Percentiles rank a stretch among this genome's conserved stretches.
phyloP scores from a whole-genome alignment of 2,797 vertebrate genomes.

The Falco concolor region DNA sequence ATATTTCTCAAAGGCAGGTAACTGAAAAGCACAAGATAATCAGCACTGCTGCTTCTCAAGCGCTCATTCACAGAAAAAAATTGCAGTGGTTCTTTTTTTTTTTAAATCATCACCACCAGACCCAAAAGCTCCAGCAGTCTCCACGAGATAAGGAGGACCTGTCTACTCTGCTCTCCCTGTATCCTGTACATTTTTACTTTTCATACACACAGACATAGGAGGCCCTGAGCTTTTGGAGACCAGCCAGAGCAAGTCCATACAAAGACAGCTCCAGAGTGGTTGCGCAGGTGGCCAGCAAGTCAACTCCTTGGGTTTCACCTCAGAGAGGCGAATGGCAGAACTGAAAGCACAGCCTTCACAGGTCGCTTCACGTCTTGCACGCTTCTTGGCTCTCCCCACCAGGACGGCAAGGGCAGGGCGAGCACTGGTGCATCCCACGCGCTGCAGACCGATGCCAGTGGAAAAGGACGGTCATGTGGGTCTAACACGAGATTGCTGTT shows the following conservation, averaged over 20 bases:
- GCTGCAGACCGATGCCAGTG: not conserved
- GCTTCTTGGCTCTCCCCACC: not conserved
- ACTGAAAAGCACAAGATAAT: not conserved
- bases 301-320: not conserved
- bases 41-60: not conserved
- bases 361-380: not conserved
- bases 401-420: not conserved
- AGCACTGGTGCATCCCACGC: accelerated
- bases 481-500: not conserved
- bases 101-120: not conserved
- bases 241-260: not conserved
- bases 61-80: not conserved
- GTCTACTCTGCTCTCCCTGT: not conserved
- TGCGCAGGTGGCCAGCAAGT: not conserved
- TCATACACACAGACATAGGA: not conserved
- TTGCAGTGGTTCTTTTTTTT: not conserved
- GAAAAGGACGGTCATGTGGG: not conserved
- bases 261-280: not conserved
- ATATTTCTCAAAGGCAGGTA: not conserved
- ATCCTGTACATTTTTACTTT: not conserved
- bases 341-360: not conserved
- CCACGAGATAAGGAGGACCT: not conserved
- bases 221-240: not conserved
- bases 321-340: not conserved
- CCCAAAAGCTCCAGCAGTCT: not conserved